Base-by-base conservation (phyloP, 2,113 vertebrate species). In the Elephantulus edwardii region DNA sequence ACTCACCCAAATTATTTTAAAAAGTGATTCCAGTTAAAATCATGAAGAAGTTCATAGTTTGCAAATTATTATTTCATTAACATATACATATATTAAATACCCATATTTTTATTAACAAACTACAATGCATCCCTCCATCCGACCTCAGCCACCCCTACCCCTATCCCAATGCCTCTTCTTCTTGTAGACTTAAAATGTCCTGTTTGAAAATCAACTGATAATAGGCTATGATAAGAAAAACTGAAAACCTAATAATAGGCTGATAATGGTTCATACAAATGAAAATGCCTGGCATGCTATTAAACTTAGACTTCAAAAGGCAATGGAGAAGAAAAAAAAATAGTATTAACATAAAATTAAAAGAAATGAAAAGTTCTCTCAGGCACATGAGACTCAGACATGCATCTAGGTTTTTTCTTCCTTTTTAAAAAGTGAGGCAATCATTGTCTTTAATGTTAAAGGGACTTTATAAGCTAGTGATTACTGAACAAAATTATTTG, bases 311-410 rank as follows among this genome's bases (percentile, higher is more conserved):
- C 94, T 97, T 95, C 86, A 95, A 97, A 96, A 96, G 96, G 97
- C 97, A 96, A 97, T 95, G 96, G 91, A 93, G 84, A 46, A n/a
- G n/a, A 96, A 97, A 96, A 94, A 8, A 96, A 97, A 97, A 96
- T 76, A 96, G 42, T 96, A 90, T 86, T 93, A 90, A 91, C 95
- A 91, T 83, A 96, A 97, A 97, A 97, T 68, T 12, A 52, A 92
- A 96, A 95, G 91, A 94, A 94, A 94, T 83, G 95, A 92, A 95
- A 95, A 93, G 38, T 88, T 96, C 96, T 98, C 97, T 98, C 98
- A 98, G 97, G 97, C 98, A 98, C 96, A 97, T 97, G 97, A 97
- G 93, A 96, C 93, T 97, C 93, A 91, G 88, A 96, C 98, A 98
- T 98, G 98, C 98, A 98, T 92, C 83, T 94, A 42, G 40, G 93